These are phyloP conservation scores for Acleris holmiana DNA, from an alignment of 2,888 invertebrate genomes.

Conservation along the genomic window DNA sequence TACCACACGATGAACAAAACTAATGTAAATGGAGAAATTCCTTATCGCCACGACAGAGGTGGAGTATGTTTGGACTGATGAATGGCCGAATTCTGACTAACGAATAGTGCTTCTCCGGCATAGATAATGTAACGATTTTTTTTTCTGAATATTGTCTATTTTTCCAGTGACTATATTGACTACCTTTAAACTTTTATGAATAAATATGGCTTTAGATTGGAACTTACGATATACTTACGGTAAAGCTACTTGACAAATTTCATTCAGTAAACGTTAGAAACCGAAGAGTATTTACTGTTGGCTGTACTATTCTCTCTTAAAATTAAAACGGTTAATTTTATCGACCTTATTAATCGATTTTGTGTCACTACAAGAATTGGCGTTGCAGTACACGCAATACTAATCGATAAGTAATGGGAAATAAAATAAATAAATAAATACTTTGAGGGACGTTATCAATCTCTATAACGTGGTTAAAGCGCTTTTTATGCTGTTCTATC, in stretches of 20 bases:
- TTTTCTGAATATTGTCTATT: neutral
- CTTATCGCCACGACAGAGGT: slow-evolving; percentile 65
- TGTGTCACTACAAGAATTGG: neutral
- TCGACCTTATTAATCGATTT: too few species aligned
- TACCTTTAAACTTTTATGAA: too few species aligned
- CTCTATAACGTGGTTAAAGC: neutral
- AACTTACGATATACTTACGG: neutral
- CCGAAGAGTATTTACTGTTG: too few species aligned
- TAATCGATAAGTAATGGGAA: too few species aligned
- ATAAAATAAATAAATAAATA: too few species aligned
- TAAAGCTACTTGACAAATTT: too few species aligned
- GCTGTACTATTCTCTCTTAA: too few species aligned
- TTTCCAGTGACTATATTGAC: neutral
- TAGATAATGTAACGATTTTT: slow-evolving; percentile 5
- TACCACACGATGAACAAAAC: slow-evolving; percentile 52
- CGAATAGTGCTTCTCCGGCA: slow-evolving; percentile 47
- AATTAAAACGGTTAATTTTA: too few species aligned
- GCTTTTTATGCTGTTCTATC: neutral
- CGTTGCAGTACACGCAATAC: too few species aligned
- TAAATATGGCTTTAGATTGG: too few species aligned
- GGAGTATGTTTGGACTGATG: slow-evolving; percentile 70
- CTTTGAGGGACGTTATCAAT: neutral
- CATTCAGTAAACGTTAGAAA: too few species aligned
- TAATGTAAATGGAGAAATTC: slow-evolving; percentile 71
- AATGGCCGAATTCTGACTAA: slow-evolving; percentile 70